Conservation (phyloP, 1,140 invertebrate genomes). For the Lucilia cuprina region DNA sequence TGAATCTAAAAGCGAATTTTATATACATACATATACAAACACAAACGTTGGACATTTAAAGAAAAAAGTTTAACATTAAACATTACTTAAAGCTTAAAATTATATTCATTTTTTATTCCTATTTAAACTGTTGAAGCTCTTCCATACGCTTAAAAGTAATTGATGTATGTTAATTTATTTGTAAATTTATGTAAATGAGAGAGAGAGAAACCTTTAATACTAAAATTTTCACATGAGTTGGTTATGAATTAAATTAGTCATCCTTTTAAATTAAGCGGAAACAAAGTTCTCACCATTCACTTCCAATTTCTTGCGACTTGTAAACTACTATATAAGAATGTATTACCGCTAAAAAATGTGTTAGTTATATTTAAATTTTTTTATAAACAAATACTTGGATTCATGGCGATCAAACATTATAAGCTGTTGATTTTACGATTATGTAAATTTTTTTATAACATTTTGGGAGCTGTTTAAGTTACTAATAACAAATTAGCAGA, state of each 20-base stretch:
- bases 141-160: too few relatives aligned
- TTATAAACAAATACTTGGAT: background rate
- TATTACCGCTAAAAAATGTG: background rate
- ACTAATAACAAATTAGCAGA: background rate
- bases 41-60: background rate
- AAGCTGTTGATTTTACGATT: background rate
- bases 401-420: background rate
- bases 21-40: background rate
- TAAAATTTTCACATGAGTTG: background rate
- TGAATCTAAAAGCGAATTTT: background rate
- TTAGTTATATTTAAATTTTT: background rate
- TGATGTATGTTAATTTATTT: too few relatives aligned
- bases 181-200: background rate
- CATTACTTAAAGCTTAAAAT: too few relatives aligned
- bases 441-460: background rate
- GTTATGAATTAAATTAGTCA: background rate
- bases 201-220: background rate
- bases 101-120: too few relatives aligned
- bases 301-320: background rate
- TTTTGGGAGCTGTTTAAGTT: background rate
- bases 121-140: too few relatives aligned
- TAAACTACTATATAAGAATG: background rate
- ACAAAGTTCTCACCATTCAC: background rate
- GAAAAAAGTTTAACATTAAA: background rate
- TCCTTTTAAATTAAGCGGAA: background rate